Percentiles rank a stretch among this genome's conserved stretches.
These are phyloP conservation scores for Arvicanthis niloticus DNA, from an alignment of 2,113 vertebrate genomes.

Conservation along the genomic window DNA sequence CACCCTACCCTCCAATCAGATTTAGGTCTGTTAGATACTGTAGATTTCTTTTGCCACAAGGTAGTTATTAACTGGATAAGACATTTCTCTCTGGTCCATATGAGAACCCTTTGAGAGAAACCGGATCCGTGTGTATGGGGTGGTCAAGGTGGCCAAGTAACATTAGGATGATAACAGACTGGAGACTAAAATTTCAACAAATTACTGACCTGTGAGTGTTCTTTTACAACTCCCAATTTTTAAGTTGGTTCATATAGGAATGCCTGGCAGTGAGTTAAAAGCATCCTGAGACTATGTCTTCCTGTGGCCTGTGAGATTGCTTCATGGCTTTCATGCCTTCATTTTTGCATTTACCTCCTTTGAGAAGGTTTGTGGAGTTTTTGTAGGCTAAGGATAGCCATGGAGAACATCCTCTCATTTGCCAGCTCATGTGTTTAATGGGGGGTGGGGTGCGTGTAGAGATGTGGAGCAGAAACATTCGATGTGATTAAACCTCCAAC, in stretches of 20 bases:
- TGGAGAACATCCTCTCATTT: constrained; percentile 9
- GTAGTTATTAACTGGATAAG: constrained; percentile 36
- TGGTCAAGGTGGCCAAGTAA: neutral
- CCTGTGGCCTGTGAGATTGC: constrained; percentile 63
- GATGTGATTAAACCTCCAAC: constrained; percentile 87
- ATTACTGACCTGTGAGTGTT: neutral
- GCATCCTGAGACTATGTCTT: constrained; percentile 27
- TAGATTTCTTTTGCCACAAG: constrained; percentile 26
- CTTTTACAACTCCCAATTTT: neutral
- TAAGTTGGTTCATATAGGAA: neutral
- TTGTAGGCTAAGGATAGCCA: neutral
- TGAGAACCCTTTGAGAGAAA: constrained; percentile 25
- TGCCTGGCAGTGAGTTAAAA: neutral
- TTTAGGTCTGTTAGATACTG: constrained; percentile 60
- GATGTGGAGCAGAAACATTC: constrained; percentile 83
- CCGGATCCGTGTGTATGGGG: neutral
- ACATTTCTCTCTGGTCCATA: neutral
- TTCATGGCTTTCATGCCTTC: neutral
- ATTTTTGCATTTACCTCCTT: constrained; percentile 1
- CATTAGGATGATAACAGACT: constrained; percentile 1
- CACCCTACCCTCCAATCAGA: neutral
- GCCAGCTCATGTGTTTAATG: constrained; percentile 32
- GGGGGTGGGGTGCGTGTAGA: constrained; percentile 63
- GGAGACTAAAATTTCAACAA: constrained; percentile 18
- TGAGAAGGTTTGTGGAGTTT: constrained; percentile 62